Percentiles rank a stretch among this genome's conserved stretches.
Evolutionary conservation across 2,797 vertebrate genomes (phyloP).

Genomic region (Emys orbicularis): DNA sequence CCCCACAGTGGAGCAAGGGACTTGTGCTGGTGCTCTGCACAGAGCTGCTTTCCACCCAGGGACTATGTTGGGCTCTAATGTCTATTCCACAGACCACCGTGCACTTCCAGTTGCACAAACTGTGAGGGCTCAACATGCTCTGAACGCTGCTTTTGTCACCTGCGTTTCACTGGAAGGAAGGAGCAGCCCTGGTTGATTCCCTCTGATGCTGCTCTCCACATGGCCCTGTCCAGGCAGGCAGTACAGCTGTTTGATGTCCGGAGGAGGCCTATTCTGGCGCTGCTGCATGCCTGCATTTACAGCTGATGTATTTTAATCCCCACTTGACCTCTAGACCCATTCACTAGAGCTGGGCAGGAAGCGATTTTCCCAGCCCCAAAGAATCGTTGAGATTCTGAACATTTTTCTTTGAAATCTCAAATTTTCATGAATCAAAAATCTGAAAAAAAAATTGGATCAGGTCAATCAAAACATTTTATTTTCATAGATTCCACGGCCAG

Average conservation of each 20-base stretch:
- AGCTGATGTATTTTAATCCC: background rate
- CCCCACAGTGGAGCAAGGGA: background rate
- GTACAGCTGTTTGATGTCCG: constrained; percentile 14
- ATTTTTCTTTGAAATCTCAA: too few species aligned
- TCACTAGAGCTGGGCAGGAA: too few species aligned
- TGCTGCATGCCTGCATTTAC: constrained; percentile 10
- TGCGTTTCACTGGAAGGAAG: constrained; percentile 14
- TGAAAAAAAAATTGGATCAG: too few species aligned
- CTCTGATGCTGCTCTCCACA: constrained; percentile 23
- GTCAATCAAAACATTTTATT: too few species aligned
- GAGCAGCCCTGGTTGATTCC: constrained; percentile 37
- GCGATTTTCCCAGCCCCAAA: too few species aligned
- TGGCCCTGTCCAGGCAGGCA: background rate
- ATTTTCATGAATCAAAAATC: too few species aligned
- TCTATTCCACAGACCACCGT: background rate
- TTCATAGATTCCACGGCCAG: too few species aligned
- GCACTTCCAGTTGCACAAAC: background rate
- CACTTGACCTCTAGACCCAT: too few species aligned
- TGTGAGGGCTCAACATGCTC: background rate
- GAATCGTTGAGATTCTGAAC: too few species aligned
- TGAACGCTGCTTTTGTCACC: constrained; percentile 29
- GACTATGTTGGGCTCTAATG: background rate
- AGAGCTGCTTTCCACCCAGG: background rate
- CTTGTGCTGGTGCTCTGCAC: background rate
- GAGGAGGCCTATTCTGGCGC: background rate